Base-by-base conservation (phyloP, 2,888 invertebrate species). In the Meiosimyza platycephala region DNA sequence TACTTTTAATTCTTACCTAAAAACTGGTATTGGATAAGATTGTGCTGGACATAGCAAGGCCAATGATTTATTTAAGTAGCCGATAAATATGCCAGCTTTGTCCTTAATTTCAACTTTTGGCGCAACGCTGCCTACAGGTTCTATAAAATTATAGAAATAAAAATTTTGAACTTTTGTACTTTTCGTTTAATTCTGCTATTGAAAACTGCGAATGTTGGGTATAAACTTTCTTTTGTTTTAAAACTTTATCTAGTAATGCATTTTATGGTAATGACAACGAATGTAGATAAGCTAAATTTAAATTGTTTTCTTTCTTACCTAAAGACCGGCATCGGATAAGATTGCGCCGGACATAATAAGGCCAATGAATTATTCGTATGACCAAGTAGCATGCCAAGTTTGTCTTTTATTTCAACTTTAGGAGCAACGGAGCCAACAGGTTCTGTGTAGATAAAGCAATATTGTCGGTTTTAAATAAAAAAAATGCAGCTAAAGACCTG, bases 51-150 rank as follows among this genome's bases (percentile, higher is more conserved):
- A 92, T 72, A 91, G 86, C 77, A 91, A 78, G 76, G 91, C 82
- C 65, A 83, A 77, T 1, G 79, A 74, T 3, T 66, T 67, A 33
- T 80, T 76, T 0, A 72, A 67, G 15, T 75, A 77, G 1, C 77
- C 79, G 48, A 80, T 75, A 75, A 83, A 84, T 65, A 82, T 82
- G 9, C 84, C 82, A 52, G 78, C 88, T 76, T 85, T 85, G 88
- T 93, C 92, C 88, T 90, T 87, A 69, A 92, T 90, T 69, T 93
- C 92, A 84, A 93, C 93, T 89, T 93, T 93, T 86, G 87, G 87
- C 28, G 84, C 80, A 47, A 89, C 89, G 64, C 88, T 89, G 79
- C 89, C 89, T 64, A 89, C 87, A 7, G 89, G 89, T 81, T 88
- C 88, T 88, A 78, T 74, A 71, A 16, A 18, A 51, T 28, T 40